Conservation (phyloP, 2,113 vertebrate genomes). For the Turdus rufiventris region DNA sequence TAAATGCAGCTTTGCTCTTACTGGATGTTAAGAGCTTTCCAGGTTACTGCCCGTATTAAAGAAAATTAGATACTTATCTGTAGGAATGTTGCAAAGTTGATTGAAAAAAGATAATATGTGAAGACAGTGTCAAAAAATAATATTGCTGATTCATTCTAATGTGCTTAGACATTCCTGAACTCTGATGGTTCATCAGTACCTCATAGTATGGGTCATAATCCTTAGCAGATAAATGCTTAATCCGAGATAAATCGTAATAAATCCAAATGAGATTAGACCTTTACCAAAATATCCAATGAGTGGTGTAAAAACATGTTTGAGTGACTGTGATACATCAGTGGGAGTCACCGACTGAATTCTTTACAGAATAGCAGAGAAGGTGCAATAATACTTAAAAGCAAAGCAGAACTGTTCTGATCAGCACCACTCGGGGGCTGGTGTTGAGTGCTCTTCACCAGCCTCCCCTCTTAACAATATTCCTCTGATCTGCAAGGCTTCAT, state of each 20-base stretch:
- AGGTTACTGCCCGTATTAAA: conserved; percentile 19
- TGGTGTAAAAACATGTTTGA: neutral
- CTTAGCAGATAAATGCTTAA: conserved; percentile 59
- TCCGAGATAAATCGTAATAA: conserved; percentile 59
- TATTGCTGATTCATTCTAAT: conserved; percentile 38
- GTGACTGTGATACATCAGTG: conserved; percentile 2
- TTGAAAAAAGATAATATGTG: conserved; percentile 31
- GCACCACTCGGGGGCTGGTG: neutral
- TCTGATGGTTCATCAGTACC: neutral
- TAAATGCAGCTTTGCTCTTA: conserved; percentile 54
- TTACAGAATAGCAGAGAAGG: neutral
- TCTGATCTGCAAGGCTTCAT: neutral
- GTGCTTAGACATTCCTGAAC: conserved; percentile 24
- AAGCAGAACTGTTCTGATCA: conserved; percentile 13
- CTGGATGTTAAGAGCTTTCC: conserved; percentile 38
- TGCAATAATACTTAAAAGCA: conserved; percentile 11
- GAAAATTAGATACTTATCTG: conserved; percentile 42
- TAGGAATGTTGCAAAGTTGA: conserved; percentile 1
- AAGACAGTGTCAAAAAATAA: conserved; percentile 40
- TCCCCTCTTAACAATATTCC: neutral
- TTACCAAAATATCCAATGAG: neutral
- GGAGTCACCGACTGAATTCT: neutral
- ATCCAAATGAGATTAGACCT: conserved; percentile 66
- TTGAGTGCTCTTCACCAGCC: neutral
- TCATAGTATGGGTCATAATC: conserved; percentile 40